A percentile compares a stretch with the other conserved stretches of the same genome.
Conservation (phyloP, 2,888 invertebrate genomes). For the Acrobasis consociella region DNA sequence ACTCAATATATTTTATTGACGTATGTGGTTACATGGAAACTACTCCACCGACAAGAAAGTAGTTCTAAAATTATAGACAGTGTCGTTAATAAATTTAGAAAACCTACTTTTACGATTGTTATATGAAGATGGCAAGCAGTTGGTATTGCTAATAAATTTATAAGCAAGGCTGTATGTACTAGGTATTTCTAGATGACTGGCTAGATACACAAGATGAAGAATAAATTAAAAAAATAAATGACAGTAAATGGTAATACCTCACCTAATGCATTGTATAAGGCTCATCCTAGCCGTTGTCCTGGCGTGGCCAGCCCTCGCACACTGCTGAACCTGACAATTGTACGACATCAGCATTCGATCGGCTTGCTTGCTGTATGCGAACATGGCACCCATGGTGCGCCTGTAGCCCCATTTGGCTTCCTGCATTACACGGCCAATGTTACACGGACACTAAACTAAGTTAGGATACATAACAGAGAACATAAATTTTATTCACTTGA, state of each 20-base stretch:
- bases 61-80: too few relatives aligned
- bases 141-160: too few relatives aligned
- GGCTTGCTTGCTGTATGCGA: constrained; percentile 79
- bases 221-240: neutral
- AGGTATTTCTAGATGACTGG: too few relatives aligned
- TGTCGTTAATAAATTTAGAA: too few relatives aligned
- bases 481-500: too few relatives aligned
- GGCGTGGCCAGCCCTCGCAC: constrained; percentile 71
- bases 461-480: neutral
- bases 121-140: too few relatives aligned
- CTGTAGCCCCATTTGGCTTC: constrained; percentile 82
- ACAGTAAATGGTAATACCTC: constrained; percentile 42
- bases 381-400: constrained; percentile 80
- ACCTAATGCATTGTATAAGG: constrained; percentile 92
- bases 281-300: constrained; percentile 82
- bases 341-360: constrained; percentile 81
- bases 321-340: constrained; percentile 81
- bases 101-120: too few relatives aligned
- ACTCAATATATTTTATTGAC: too few relatives aligned
- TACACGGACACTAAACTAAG: constrained; percentile 31
- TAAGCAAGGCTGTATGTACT: too few relatives aligned
- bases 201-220: neutral
- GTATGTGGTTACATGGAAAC: too few relatives aligned
- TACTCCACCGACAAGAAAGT: too few relatives aligned
- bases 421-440: constrained; percentile 66